Base-by-base conservation (phyloP, 2,113 vertebrate species). In the Jaculus jaculus region DNA sequence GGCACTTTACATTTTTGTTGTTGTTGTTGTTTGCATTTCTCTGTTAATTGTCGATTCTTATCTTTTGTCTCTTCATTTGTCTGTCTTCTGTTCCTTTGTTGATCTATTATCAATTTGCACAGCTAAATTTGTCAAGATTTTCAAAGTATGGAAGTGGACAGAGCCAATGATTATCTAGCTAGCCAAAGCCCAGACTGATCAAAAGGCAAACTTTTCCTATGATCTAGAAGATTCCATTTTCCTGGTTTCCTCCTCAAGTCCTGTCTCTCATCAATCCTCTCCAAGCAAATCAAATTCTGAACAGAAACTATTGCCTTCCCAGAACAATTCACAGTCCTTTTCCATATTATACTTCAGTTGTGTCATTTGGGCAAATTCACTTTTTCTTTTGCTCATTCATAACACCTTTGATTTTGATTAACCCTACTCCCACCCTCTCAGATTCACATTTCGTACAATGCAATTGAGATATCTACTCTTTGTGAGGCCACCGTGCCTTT, bases 21-120 rank as follows among this genome's bases (percentile, higher is more conserved):
- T n/a, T 66, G 26, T 63, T 73, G 92, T 69, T 24, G 16, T 86
- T 71, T 95, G 34, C 12, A 23, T 89, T 37, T 77, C 26, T 94
- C 37, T 82, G 74, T 51, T 66, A 51, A 42, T 32, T 20, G 2
- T 63, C 23, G n/a, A 3, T 79, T 75, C 21, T 3, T 16, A 15
- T 63, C 39, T 7, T 75, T 81, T 74, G 39, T 81, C 39, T 83
- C 68, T 78, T 74, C 73, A 79, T 68, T 23, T 11, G 11, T 63
- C 84, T 32, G 26, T 34, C 26, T 91, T 82, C 63, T 74, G 47
- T 34, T 3, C 7, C 30, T 16, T 58, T 65, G 37, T 13, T 13
- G 51, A 23, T 74, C 68, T 54, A n/a, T 17, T 80, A 51, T 37
- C 61, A 51, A 37, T 85, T 32, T 81, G 63, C 23, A 32, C n/a